These are phyloP conservation scores for Sialis fuliginosa DNA, from an alignment of 2,888 invertebrate genomes.

Conservation along the genomic window DNA sequence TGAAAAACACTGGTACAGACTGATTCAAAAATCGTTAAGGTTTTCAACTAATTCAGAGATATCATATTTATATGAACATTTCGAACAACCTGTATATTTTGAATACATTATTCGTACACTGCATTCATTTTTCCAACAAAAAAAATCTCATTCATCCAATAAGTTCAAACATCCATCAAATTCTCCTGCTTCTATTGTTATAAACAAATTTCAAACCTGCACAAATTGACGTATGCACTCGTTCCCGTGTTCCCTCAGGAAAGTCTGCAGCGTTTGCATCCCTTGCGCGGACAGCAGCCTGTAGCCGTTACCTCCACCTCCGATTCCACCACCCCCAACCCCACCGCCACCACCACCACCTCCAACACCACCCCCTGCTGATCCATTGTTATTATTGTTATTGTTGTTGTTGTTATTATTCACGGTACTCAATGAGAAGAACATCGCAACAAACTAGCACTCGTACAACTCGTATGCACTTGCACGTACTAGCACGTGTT, in stretches of 20 bases:
- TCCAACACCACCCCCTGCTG: no score
- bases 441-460: background rate
- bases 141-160: background rate
- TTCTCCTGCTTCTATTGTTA: slow-evolving; percentile 20
- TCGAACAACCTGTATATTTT: no score
- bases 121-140: background rate
- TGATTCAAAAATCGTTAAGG: no score
- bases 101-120: background rate
- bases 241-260: slow-evolving; percentile 44
- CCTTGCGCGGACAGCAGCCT: slow-evolving; percentile 36
- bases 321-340: no score
- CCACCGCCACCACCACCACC: no score
- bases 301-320: slow-evolving; percentile 30
- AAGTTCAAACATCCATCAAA: background rate
- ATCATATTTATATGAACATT: no score
- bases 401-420: slow-evolving; percentile 18
- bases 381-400: slow-evolving; percentile 15
- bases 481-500: no score
- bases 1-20: no score
- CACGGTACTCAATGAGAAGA: slow-evolving; percentile 9
- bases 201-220: slow-evolving; percentile 22
- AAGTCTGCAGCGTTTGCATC: slow-evolving; percentile 39
- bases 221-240: slow-evolving; percentile 46
- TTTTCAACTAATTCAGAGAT: no score
- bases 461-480: no score